Percentiles rank a stretch among this genome's conserved stretches.
These are phyloP conservation scores for Lypha dubia DNA, from an alignment of 2,888 invertebrate genomes.

Conservation along the genomic window DNA sequence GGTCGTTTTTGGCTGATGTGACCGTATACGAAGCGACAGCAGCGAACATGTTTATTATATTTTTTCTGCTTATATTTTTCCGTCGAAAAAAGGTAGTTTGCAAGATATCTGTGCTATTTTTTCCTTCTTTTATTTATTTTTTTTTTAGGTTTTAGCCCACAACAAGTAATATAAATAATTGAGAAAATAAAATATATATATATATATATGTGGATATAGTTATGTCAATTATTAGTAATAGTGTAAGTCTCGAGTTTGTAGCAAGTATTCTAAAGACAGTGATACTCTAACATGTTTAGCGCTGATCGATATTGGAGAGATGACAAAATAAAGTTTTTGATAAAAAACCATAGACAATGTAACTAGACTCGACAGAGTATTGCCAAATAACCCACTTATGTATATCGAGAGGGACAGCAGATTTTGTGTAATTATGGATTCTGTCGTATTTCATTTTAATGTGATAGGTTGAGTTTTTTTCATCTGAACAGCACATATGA, in stretches of 20 bases:
- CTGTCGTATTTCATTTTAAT: too few relatives aligned
- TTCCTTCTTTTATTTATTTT: constrained; percentile 48
- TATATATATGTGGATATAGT: too few relatives aligned
- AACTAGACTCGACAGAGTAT: too few relatives aligned
- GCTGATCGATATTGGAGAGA: background rate
- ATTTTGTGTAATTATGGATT: too few relatives aligned
- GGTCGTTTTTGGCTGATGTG: constrained; percentile 76
- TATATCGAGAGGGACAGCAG: too few relatives aligned
- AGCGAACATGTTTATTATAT: constrained; percentile 70
- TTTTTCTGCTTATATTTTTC: background rate
- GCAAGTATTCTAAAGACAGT: constrained; percentile 31
- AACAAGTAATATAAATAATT: constrained; percentile 65
- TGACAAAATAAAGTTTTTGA: too few relatives aligned
- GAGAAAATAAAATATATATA: constrained; percentile 53
- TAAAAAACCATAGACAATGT: too few relatives aligned
- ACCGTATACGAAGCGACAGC: constrained; percentile 77
- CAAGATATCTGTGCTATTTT: constrained; percentile 40
- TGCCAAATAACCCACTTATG: too few relatives aligned
- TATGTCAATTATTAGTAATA: constrained; percentile 6
- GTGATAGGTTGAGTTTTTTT: too few relatives aligned
- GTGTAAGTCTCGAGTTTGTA: constrained; percentile 31
- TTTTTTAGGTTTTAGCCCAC: constrained; percentile 73
- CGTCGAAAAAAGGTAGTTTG: constrained; percentile 72
- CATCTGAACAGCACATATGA: too few relatives aligned
- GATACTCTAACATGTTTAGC: background rate